Evolutionary conservation across 2,888 invertebrate genomes (phyloP), one percentile per base, ranked within the genome.

Genomic region (Petrolisthes cinctipes): DNA sequence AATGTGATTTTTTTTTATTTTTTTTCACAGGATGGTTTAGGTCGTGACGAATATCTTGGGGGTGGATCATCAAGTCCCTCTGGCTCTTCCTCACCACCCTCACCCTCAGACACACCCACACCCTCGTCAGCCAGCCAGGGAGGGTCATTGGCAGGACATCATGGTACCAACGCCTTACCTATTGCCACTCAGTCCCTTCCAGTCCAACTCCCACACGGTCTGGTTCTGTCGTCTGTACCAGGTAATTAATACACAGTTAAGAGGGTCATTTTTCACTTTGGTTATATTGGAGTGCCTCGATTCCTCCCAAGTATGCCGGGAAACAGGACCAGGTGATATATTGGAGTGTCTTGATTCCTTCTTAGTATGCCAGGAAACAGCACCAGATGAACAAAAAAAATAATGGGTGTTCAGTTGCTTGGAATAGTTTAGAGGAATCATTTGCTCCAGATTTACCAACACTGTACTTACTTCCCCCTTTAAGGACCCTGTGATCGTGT

Each of bases 51-150:
- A 1, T 87, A 87, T 73, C 79, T 87, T 5, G 86, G 86, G 9
- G 86, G 86, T 20, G 86, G 80, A 9, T 87, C 86, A 37, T 79
- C 86, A 71, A 87, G 86, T 51, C 71, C 83, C 57, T 87, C 86
- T 3, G 86, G 83, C 73, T 87, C 86, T 79, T 87, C 86, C 61
- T 87, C 86, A 17, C 86, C 86, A 11, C 86, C 86, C 57, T 83
- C 86, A 11, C 86, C 86, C 61, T 83, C 86, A 37, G 86, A 80
- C 78, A 87, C 86, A 9, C 86, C 86, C 80, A 87, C 83, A 9
- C 86, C 86, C 57, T 23, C 85, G 14, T 61, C 71, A 37, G 51
- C 51, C 56, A 73, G 85, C 56, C 85, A 73, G n/a, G 80, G 73
- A n/a, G 53, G 66, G 17, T 57, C 68, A 17, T 54, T 75, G 9